Percentiles rank a stretch among this genome's conserved stretches.
Evolutionary conservation across 2,113 vertebrate genomes (phyloP).

Genomic region (Aegotheles bennettii): DNA sequence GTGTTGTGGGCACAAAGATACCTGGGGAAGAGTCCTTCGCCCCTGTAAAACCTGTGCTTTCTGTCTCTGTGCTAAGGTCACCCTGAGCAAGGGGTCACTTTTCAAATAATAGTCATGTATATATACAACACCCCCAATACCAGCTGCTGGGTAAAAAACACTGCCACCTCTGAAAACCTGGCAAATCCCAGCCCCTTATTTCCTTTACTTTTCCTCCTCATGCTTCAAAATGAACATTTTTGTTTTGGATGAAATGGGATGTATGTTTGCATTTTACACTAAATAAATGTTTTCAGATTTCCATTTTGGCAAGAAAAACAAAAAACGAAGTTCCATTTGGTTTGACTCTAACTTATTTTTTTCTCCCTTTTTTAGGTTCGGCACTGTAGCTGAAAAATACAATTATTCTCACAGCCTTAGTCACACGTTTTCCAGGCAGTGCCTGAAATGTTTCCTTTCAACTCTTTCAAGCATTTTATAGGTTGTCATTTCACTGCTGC

Average conservation of each 20-base stretch:
- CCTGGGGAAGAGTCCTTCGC: not conserved
- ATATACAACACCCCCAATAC: not conserved
- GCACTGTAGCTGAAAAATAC: constrained; percentile 54
- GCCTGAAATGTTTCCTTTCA: constrained; percentile 66
- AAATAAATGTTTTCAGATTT: constrained; percentile 71
- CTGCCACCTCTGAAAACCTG: constrained; percentile 29
- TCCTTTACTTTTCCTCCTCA: constrained; percentile 18
- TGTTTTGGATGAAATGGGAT: constrained; percentile 65
- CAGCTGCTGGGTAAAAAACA: not conserved
- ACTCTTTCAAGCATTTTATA: constrained; percentile 63
- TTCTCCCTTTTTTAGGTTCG: constrained; percentile 55
- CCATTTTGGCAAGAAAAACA: constrained; percentile 67
- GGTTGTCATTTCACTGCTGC: constrained; percentile 61
- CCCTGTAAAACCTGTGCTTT: not conserved
- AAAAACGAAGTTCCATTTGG: constrained; percentile 61
- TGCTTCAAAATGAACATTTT: constrained; percentile 64
- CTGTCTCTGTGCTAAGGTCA: not conserved
- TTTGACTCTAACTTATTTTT: constrained; percentile 60
- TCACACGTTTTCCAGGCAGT: constrained; percentile 60
- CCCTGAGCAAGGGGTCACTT: not conserved
- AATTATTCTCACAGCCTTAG: constrained; percentile 67
- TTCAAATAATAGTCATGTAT: not conserved
- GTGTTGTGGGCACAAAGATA: not conserved
- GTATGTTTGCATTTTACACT: constrained; percentile 68
- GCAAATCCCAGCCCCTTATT: constrained; percentile 27